Evolutionary conservation across 2,888 invertebrate genomes (phyloP).

Genomic region (Luffia ferchaultella): DNA sequence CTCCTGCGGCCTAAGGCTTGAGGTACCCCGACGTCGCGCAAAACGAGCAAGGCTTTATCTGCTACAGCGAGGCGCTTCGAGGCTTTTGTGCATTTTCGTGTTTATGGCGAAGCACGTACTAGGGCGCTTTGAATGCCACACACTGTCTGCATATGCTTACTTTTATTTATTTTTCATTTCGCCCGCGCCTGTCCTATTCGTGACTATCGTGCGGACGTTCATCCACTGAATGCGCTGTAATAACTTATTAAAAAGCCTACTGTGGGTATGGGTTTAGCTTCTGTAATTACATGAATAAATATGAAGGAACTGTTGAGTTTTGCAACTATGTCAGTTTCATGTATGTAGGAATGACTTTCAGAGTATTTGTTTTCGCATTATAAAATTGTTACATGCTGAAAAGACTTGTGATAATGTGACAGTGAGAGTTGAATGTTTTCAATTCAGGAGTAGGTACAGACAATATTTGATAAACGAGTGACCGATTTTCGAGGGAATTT

Average conservation of each 20-base stretch:
- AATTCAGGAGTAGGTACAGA: too few species aligned
- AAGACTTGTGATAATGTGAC: too few species aligned
- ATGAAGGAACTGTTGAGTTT: not conserved
- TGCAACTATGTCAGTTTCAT: too few species aligned
- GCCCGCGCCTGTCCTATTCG: not conserved
- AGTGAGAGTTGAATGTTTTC: too few species aligned
- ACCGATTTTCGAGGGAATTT: too few species aligned
- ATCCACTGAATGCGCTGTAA: not conserved
- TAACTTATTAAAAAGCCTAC: not conserved
- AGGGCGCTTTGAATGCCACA: constrained; percentile 51
- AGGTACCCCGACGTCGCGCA: constrained; percentile 10
- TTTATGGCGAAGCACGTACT: constrained; percentile 61
- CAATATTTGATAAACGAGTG: too few species aligned
- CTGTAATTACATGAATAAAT: not conserved
- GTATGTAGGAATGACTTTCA: too few species aligned
- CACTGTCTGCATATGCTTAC: not conserved
- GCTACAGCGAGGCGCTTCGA: constrained; percentile 54
- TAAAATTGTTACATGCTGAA: too few species aligned
- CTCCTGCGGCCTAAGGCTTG: constrained; percentile 29
- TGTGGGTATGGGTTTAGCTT: not conserved
- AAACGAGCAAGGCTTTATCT: not conserved
- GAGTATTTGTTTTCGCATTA: too few species aligned
- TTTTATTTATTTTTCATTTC: not conserved
- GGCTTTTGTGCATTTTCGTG: constrained; percentile 66
- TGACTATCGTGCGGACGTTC: not conserved